Evolutionary conservation across 2,113 vertebrate species (phyloP), one percentile per base, ranked within the genome.

Genomic region (Campylorhamphus procurvoides): DNA sequence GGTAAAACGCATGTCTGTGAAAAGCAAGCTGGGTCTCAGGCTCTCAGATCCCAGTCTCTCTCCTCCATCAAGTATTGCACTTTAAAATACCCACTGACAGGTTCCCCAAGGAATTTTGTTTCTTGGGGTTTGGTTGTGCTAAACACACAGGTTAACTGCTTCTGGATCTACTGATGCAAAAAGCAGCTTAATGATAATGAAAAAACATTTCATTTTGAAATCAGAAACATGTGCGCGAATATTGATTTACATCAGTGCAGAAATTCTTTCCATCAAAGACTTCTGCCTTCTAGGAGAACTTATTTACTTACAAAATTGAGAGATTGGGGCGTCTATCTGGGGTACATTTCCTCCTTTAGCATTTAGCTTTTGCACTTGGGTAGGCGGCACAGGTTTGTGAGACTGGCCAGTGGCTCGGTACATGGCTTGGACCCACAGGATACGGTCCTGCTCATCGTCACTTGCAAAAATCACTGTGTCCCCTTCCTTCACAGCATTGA

Each of bases 341-440:
- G 99, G 99, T 8, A 98, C 98, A 4, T 98, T 99, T 86, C 99
- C 98, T 89, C 99, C 98, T 97, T 99, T 99, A 68, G 99, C 98
- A 35, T 99, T 99, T 93, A 99, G 99, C 90, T 99, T 99, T 98
- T 99, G 99, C 93, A 99, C 99, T 98, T 99, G 99, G 58, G 99
- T 99, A 9, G 99, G 99, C 4, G 99, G 99, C 52, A 99, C 98
- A 18, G 99, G 99, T 96, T 99, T 99, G 98, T 99, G 99, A 5
- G 99, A 99, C 97, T 99, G 99, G 49, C 99, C 99, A 0, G 99
- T 99, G 92, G 99, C 99, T 91, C 99, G 98, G 86, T 99, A 99
- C 99, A 99, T 99, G 81, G 99, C 99, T 97, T 99, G 99, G 79
- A 99, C 99, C 99, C 99, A 99, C 49, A 99, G 97, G 96, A 99